A percentile compares a stretch with the other conserved stretches of the same genome.
These are phyloP conservation scores for Neoascia interrupta DNA, from an alignment of 2,888 invertebrate genomes.

Conservation along the genomic window DNA sequence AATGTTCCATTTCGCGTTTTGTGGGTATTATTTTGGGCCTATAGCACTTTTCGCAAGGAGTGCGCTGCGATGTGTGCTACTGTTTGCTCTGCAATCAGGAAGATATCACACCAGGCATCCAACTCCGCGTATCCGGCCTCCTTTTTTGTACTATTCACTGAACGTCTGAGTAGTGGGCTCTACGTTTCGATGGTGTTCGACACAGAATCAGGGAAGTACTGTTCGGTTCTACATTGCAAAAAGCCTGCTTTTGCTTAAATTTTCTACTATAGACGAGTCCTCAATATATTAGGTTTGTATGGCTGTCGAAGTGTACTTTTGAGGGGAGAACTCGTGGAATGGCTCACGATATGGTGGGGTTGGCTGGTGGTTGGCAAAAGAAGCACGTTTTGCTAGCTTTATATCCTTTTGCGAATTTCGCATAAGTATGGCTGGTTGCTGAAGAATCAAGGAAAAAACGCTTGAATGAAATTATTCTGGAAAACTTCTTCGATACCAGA, in stretches of 20 bases:
- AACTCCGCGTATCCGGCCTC: no score
- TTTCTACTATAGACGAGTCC: conserved; percentile 19
- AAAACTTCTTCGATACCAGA: conserved; percentile 13
- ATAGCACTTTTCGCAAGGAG: no score
- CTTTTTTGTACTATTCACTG: no score
- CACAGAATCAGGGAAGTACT: no score
- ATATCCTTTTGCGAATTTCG: no score
- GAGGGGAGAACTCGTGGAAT: conserved; percentile 27
- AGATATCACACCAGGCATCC: conserved; percentile 29
- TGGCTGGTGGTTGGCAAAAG: conserved; percentile 32
- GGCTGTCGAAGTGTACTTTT: conserved; percentile 18
- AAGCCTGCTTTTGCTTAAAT: no score
- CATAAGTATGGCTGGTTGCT: no score
- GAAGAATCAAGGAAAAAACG: no score
- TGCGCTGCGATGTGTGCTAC: conserved; percentile 27
- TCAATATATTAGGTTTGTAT: neutral
- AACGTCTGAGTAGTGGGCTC: no score
- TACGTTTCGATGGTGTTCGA: conserved; percentile 29
- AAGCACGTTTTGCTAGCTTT: conserved; percentile 49
- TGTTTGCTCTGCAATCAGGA: conserved; percentile 37
- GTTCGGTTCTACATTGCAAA: conserved; percentile 13
- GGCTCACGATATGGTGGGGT: no score
- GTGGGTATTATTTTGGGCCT: no score
- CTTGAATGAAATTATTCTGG: conserved; percentile 25
- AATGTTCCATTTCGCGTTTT: conserved; percentile 41